phyloP scores from a whole-genome alignment of 2,113 vertebrate genomes.

The Mustela lutreola region DNA sequence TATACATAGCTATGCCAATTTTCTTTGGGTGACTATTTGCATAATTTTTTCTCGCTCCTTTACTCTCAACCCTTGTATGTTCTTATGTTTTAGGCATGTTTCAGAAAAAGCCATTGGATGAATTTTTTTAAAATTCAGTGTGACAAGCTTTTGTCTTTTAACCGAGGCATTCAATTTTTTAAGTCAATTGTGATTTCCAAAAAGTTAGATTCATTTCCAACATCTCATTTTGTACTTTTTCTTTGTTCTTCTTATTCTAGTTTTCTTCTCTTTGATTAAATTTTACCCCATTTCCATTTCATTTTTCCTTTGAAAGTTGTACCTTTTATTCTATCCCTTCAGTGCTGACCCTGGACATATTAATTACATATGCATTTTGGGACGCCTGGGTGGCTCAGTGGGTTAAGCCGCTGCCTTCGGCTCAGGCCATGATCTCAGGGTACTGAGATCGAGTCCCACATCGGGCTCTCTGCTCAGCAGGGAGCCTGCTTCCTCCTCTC shows the following conservation, averaged over 20 bases:
- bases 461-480: too few species aligned
- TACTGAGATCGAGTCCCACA: too few species aligned
- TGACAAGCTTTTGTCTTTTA: background rate
- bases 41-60: background rate
- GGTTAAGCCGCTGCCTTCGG: too few species aligned
- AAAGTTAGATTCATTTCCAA: background rate
- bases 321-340: background rate
- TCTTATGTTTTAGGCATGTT: background rate
- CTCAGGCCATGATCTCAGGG: too few species aligned
- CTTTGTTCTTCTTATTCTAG: background rate
- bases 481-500: too few species aligned
- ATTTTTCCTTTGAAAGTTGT: background rate
- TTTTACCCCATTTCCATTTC: background rate
- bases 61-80: background rate
- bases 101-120: background rate
- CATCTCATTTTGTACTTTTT: background rate
- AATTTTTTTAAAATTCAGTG: background rate
- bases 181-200: background rate
- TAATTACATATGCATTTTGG: background rate
- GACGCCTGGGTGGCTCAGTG: too few species aligned
- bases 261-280: background rate
- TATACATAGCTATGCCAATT: background rate
- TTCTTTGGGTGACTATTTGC: slow-evolving; percentile 8
- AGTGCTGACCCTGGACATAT: background rate
- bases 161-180: background rate